Base-by-base conservation (phyloP, 2,888 invertebrate species). In the Eueremaeus valkanovi region DNA sequence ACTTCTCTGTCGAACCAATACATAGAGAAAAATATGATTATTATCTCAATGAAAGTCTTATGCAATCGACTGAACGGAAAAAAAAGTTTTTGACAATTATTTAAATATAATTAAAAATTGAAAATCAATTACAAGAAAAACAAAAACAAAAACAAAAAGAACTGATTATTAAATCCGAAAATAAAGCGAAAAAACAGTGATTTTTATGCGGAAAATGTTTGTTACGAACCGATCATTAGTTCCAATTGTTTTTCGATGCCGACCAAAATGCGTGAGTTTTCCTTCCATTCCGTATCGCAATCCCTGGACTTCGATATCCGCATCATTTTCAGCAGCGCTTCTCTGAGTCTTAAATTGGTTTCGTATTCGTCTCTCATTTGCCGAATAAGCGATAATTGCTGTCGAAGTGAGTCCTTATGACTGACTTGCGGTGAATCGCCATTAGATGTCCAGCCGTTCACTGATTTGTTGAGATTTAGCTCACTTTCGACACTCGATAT, bases 311-410 rank as follows among this genome's bases (percentile, higher is more conserved):
- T 36, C 8, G 73, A 73, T 18, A 75, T 29, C 42, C 70, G 72
- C 72, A 72, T 72, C 72, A 75, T 55, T 33, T 63, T 55, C 5
- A 63, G 29, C 58, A 75, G 33, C 40, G 75, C 75, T 31, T 75
- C 75, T 33, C 49, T 31, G 11, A 55, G 61, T 13, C 72, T 72
- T 18, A 72, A n/a, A 29, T 72, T 55, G 11, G 72, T 72, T 31
- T 75, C 75, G 40, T 75, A 75, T 27, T 75, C 72, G 21, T 75
- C 72, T 8, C 75, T 70, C n/a, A 75, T 27, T 13, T 63, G 42
- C 27, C 55, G 8, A 27, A 75, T 70, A 24, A 55, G 70, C 3
- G 55, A 70, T 72, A 75, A 61, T 40, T 75, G 75, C 18, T 55
- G 49, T 27, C 72, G 72, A 31, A 75, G 49, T 27, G 51, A 75